Conservation (phyloP, 2,797 vertebrate species). For the Morus bassanus region DNA sequence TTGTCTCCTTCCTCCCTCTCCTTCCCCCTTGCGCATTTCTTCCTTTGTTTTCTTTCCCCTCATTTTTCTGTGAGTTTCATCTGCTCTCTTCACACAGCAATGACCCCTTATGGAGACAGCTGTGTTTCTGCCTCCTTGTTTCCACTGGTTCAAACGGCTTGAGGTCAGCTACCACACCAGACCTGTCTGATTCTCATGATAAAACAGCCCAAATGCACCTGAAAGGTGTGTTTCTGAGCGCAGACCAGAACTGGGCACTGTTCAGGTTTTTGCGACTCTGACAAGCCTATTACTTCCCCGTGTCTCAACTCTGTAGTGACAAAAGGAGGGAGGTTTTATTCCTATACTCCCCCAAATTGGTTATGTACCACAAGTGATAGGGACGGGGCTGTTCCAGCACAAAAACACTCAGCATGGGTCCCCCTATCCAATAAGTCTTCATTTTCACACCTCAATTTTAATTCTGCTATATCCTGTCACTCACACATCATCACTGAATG, state of each 20-base stretch:
- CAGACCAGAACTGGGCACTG: neutral
- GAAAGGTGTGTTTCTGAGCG: neutral
- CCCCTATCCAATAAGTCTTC: neutral
- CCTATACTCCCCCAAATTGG: neutral
- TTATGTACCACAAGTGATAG: neutral
- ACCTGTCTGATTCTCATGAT: neutral
- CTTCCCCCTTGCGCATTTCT: rapidly evolving
- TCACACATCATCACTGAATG: neutral
- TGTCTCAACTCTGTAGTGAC: neutral
- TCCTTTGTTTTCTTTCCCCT: neutral
- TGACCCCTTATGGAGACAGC: neutral
- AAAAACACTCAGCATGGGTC: neutral
- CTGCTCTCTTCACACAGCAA: neutral
- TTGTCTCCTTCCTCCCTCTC: neutral
- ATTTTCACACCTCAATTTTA: neutral
- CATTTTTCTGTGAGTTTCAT: neutral
- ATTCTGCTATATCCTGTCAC: neutral
- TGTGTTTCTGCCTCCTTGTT: neutral
- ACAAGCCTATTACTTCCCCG: neutral
- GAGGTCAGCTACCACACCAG: neutral
- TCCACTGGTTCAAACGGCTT: neutral
- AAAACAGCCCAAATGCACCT: neutral
- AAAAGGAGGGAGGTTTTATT: neutral
- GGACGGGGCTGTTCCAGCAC: rapidly evolving
- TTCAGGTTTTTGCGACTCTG: neutral